These are phyloP conservation scores for Zaprionus vittiger DNA, from an alignment of 1,140 invertebrate genomes.

Conservation along the genomic window DNA sequence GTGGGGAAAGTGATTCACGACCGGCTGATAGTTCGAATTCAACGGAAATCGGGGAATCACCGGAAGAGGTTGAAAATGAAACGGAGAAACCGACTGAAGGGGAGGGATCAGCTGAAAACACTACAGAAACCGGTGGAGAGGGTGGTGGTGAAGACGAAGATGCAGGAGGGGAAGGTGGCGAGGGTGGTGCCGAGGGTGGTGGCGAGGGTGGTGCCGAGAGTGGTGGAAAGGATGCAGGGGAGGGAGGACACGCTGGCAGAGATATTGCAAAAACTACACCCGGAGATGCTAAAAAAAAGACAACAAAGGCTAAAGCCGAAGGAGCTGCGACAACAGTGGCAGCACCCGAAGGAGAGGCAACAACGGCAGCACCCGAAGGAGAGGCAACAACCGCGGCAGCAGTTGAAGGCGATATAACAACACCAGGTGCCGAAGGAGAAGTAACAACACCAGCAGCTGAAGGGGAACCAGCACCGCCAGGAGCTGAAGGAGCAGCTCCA, in stretches of 20 bases:
- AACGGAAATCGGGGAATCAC: conserved; percentile 45
- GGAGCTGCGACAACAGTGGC: neutral
- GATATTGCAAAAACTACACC: neutral
- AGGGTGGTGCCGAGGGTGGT: neutral
- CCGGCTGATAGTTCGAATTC: conserved; percentile 64
- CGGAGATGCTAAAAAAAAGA: neutral
- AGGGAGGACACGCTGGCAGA: neutral
- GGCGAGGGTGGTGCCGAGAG: neutral
- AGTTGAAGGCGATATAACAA: neutral
- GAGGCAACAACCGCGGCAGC: neutral
- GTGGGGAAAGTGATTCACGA: conserved; percentile 59
- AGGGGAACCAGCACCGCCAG: neutral
- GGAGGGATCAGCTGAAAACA: neutral
- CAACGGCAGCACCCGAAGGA: neutral
- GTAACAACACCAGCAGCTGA: neutral
- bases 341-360: neutral
- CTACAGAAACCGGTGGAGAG: neutral
- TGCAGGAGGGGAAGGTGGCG: neutral
- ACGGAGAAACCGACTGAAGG: too few species aligned
- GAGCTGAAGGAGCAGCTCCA: neutral
- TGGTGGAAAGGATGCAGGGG: neutral
- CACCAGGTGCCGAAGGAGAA: neutral
- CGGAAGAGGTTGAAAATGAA: neutral
- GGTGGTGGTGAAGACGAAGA: neutral
- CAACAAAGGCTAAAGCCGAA: neutral